These are phyloP conservation scores for Ptiloglossa arizonensis DNA, from an alignment of 1,140 invertebrate species.

Conservation along the genomic window DNA sequence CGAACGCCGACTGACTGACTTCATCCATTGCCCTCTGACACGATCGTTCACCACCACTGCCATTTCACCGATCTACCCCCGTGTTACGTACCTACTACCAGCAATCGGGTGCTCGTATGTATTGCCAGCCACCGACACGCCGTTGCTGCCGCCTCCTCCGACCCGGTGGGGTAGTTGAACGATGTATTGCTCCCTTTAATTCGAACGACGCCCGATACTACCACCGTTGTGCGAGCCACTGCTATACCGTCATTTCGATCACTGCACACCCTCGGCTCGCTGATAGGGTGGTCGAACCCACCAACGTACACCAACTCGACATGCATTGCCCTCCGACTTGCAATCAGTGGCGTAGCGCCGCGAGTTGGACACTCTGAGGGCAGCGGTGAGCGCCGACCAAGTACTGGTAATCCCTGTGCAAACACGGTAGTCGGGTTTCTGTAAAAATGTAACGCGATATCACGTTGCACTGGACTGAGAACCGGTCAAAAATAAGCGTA, in stretches of 20 bases:
- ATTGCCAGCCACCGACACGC: conserved; percentile 8
- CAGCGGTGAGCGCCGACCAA: no score
- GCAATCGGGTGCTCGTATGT: conserved; percentile 12
- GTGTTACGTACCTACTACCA: conserved; percentile 17
- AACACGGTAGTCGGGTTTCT: no score
- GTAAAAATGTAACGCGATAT: no score
- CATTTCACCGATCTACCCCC: conserved; percentile 38
- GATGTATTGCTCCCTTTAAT: conserved; percentile 36
- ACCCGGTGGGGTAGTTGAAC: conserved; percentile 44
- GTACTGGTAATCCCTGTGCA: no score
- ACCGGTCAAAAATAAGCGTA: no score
- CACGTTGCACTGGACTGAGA: no score
- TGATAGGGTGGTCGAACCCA: conserved; percentile 57
- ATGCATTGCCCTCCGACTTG: conserved; percentile 30
- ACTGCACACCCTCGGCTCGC: conserved; percentile 8
- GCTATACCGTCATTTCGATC: conserved; percentile 31
- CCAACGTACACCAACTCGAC: conserved; percentile 28
- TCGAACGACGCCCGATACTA: conserved; percentile 44
- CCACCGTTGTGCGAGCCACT: neutral
- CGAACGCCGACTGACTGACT: conserved; percentile 74
- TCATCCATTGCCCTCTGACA: conserved; percentile 69
- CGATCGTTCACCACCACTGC: conserved; percentile 56
- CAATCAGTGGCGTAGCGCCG: conserved; percentile 26
- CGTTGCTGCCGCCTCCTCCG: neutral
- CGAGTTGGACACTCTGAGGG: neutral